A percentile compares a stretch with the other conserved stretches of the same genome.
Evolutionary conservation across 2,888 invertebrate species (phyloP).

Genomic region (Pediacus dermestoides): DNA sequence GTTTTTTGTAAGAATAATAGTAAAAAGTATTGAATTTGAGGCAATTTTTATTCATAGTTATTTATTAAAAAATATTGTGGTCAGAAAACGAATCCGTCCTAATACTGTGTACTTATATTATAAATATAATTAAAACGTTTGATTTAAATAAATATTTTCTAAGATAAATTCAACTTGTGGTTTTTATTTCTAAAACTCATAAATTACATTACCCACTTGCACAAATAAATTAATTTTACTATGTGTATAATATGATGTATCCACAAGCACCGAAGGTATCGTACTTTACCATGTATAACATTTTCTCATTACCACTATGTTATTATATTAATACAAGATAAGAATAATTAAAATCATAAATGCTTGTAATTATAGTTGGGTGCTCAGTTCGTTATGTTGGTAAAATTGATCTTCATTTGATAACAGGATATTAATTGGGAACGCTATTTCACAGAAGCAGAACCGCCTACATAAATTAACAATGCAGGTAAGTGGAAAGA

Average conservation of each 20-base stretch:
- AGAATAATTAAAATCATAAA: slow-evolving; percentile 49
- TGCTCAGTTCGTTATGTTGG: slow-evolving; percentile 37
- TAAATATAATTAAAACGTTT: slow-evolving; percentile 15
- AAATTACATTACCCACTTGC: too few species aligned
- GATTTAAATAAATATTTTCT: slow-evolving; percentile 30
- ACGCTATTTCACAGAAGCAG: slow-evolving; percentile 40
- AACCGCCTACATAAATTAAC: slow-evolving; percentile 35
- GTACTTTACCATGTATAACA: slow-evolving; percentile 33
- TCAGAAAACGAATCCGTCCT: slow-evolving; percentile 37
- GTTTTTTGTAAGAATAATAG: too few species aligned
- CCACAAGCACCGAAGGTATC: too few species aligned
- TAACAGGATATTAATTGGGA: slow-evolving; percentile 44
- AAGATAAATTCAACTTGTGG: too few species aligned
- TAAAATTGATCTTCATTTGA: slow-evolving; percentile 43
- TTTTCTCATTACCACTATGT: slow-evolving; percentile 43
- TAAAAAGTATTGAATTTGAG: too few species aligned
- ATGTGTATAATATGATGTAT: too few species aligned
- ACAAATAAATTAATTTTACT: too few species aligned
- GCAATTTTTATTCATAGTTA: too few species aligned
- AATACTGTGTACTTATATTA: slow-evolving; percentile 17
- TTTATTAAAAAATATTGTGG: slow-evolving; percentile 11
- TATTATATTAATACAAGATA: slow-evolving; percentile 48
- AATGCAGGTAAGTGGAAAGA: too few species aligned
- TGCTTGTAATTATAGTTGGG: slow-evolving; percentile 44
- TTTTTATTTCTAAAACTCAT: too few species aligned